Evolutionary conservation across 2,797 vertebrate species (phyloP).

Genomic region (Chromis chromis): DNA sequence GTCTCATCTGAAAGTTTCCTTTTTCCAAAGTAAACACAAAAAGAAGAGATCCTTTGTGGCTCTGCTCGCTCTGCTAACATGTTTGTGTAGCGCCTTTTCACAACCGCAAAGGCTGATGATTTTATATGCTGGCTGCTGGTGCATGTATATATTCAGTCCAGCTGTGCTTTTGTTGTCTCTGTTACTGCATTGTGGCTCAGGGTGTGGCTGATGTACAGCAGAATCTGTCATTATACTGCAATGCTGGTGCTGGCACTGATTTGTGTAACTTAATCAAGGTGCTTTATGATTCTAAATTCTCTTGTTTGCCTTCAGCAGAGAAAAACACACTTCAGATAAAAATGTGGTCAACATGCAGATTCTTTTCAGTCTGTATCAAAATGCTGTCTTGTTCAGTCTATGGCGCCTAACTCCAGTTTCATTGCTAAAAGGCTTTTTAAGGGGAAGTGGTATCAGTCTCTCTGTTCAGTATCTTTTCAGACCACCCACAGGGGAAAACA

Average conservation of each 20-base stretch:
- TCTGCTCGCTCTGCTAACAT: conserved; percentile 43
- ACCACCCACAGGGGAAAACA: conserved; percentile 75
- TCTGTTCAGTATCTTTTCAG: conserved; percentile 62
- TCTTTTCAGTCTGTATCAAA: conserved; percentile 43
- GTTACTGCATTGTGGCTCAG: conserved; percentile 46
- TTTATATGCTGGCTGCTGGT: conserved; percentile 39
- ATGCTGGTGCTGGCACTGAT: conserved; percentile 38
- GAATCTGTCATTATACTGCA: conserved; percentile 63
- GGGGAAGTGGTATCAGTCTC: conserved; percentile 56
- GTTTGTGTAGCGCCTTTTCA: conserved; percentile 66
- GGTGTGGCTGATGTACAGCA: conserved; percentile 65
- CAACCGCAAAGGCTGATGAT: conserved; percentile 30
- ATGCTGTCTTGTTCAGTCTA: conserved; percentile 48
- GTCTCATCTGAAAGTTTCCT: conserved; percentile 63
- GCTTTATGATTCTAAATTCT: conserved; percentile 59
- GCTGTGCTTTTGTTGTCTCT: conserved; percentile 78
- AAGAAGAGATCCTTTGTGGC: conserved; percentile 55
- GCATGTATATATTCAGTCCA: conserved; percentile 64
- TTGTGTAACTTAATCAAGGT: conserved; percentile 62
- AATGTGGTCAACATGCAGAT: conserved; percentile 31
- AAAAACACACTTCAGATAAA: conserved; percentile 42
- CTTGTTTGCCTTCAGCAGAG: conserved; percentile 49
- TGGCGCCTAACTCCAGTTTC: conserved; percentile 54
- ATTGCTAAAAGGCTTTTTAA: conserved; percentile 55
- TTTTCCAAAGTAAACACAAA: conserved; percentile 68